Base-by-base conservation (phyloP, 2,888 invertebrate genomes). In the Imbricaverruca yamaguchii region DNA sequence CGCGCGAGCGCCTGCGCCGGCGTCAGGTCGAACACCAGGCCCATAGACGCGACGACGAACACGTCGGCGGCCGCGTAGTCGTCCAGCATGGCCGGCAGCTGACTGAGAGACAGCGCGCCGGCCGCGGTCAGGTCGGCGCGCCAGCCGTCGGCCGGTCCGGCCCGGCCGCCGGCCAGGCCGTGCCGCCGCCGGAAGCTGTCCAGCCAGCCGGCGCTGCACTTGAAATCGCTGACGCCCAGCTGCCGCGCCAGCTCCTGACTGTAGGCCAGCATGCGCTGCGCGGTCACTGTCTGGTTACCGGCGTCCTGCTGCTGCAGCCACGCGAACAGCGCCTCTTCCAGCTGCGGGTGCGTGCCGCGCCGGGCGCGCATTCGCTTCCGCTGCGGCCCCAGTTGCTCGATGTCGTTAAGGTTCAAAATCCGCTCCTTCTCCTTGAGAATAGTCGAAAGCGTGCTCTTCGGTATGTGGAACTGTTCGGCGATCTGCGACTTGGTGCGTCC, bases 351-450 rank as follows among this genome's bases (percentile, higher is more conserved):
- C 21, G 39, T 12, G 55, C 74, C 74, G 55, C 74, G 74, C 12
- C 74, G 74, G 10, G 55, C 55, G 18, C 74, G 53, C 74, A 74
- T 55, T 23, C 74, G 74, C 39, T 74, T 74, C 18, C 74, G 74
- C 21, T 74, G 74, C 74, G 74, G 55, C 9, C 74, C 74, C 18
- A 74, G 55, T 10, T 74, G 53, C 13, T 74, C 74, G 10, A 23
- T 9, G 11, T 74, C 74, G 55, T 18, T 74, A 53, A 74, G 55
- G 18, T 53, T 55, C 53, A 74, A 53, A 55, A 74, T 74, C 10
- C 74, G 74, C 74, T 74, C 74, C 74, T 74, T 74, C 74, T 74
- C 74, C 74, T 74, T 74, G 18, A 74, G 74, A 74, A 74, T 74
- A 1, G 74, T 74, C 74, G 74, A 74, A 55, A 74, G 74, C 53